Conservation (phyloP, 2,888 invertebrate species). For the Congeria kusceri region DNA sequence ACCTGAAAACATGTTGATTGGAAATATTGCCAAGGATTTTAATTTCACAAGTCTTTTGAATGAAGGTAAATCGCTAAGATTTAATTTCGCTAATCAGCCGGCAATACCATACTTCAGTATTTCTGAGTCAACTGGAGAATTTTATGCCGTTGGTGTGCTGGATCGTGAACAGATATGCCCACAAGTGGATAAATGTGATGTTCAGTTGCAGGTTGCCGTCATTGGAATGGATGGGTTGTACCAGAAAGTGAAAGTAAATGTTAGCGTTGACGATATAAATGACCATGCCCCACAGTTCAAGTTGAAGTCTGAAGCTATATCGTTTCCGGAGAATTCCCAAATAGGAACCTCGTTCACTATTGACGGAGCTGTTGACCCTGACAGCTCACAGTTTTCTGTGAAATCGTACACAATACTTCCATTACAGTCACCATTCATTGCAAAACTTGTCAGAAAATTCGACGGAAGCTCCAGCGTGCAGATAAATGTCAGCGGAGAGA, state of each 20-base stretch:
- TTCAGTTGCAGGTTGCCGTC: slow-evolving; percentile 73
- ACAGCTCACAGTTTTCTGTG: slow-evolving; percentile 74
- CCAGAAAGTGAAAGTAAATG: slow-evolving; percentile 73
- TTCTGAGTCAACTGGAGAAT: slow-evolving; percentile 70
- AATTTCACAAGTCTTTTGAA: slow-evolving; percentile 63
- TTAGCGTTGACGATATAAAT: slow-evolving; percentile 81
- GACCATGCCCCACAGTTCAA: slow-evolving; percentile 80
- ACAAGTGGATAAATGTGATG: slow-evolving; percentile 64
- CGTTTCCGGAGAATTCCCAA: slow-evolving; percentile 73
- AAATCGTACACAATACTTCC: slow-evolving; percentile 74
- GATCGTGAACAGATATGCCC: slow-evolving; percentile 77
- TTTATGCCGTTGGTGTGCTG: slow-evolving; percentile 64
- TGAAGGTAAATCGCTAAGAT: slow-evolving; percentile 65
- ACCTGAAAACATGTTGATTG: slow-evolving; percentile 61
- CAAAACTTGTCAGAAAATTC: slow-evolving; percentile 66
- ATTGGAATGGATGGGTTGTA: slow-evolving; percentile 75
- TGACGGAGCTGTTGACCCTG: slow-evolving; percentile 74
- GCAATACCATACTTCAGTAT: slow-evolving; percentile 69
- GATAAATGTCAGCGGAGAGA: slow-evolving; percentile 66
- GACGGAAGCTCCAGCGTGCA: slow-evolving; percentile 75
- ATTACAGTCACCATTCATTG: slow-evolving; percentile 69
- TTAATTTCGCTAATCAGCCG: slow-evolving; percentile 71
- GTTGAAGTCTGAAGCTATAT: slow-evolving; percentile 56
- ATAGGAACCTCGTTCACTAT: slow-evolving; percentile 68
- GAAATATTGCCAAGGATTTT: slow-evolving; percentile 74